Evolutionary conservation across 1,140 invertebrate species (phyloP), one percentile per base, ranked within the genome.

Genomic region (Elysia chlorotica): DNA sequence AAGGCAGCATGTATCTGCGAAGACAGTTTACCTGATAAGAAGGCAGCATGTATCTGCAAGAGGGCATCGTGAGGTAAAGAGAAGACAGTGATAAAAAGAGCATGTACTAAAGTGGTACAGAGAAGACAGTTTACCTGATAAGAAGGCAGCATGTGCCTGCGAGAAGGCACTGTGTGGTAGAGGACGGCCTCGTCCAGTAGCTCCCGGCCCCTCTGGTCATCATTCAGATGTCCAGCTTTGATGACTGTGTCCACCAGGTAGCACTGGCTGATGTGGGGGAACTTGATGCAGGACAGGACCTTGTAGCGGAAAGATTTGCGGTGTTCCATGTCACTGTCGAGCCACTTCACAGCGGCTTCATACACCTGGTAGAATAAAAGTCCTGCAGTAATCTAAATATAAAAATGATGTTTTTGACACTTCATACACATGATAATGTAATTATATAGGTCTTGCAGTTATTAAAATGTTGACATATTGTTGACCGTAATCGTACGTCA

Each of bases 241-340:
- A 80, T 72, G 3, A 83, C 81, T 23, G 76, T 73, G 69, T 84
- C 81, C 30, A 83, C 76, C n/a, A 85, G 67, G 66, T 79, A 85
- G 3, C 78, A 79, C 70, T 79, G 76, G 10, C 65, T 73, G n/a
- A 85, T 75, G 38, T 83, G 74, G 1, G 83, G 82, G 67, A 84
- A 85, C 67, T 84, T 85, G 28, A 85, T 75, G 59, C 80, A 82
- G 38, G 80, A 79, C 28, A 85, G 74, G 54, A 85, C 75, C n/a
- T 75, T 75, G 70, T 76, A 80, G 1, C 76, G 28, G 23, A 73
- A 72, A 21, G 21, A 66, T 62, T 80, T 77, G 25, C 81, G 75
- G 38, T 61, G 69, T 21, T 65, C 67, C 23, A 75, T n/a, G 28
- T 84, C 83, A 74, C 62, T 71, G 38, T 85, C 81, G 4, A 85